A percentile compares a stretch with the other conserved stretches of the same genome.
phyloP scores from a whole-genome alignment of 1,140 invertebrate genomes.

The Chrysoperla carnea region DNA sequence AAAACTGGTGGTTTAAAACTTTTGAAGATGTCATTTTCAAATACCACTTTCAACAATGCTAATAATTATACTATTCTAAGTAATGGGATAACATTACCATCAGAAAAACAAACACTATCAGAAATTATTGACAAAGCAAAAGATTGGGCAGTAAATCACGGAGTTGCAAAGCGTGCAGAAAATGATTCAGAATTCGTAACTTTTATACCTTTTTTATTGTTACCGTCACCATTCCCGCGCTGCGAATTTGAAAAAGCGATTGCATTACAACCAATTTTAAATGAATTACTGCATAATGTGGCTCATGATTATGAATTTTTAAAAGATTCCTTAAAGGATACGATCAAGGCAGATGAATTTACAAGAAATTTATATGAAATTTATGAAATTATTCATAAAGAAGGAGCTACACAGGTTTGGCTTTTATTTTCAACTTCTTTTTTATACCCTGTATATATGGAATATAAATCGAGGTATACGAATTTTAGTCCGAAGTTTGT shows the following conservation, averaged over 20 bases:
- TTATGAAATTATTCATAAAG: slow-evolving; percentile 56
- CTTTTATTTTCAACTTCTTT: too few species aligned
- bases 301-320: slow-evolving; percentile 75
- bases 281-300: slow-evolving; percentile 76
- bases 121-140: slow-evolving; percentile 54
- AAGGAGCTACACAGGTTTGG: slow-evolving; percentile 59
- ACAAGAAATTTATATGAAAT: slow-evolving; percentile 67
- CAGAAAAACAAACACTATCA: slow-evolving; percentile 36
- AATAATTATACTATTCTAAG: too few species aligned
- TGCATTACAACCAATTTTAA: slow-evolving; percentile 55
- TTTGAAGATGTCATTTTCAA: too few species aligned
- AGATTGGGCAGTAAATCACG: slow-evolving; percentile 72
- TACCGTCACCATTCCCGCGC: slow-evolving; percentile 68
- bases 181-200: slow-evolving; percentile 45
- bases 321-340: slow-evolving; percentile 51
- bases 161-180: slow-evolving; percentile 57
- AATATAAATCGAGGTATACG: too few species aligned
- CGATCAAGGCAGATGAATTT: slow-evolving; percentile 77
- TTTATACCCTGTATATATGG: too few species aligned
- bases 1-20: too few species aligned
- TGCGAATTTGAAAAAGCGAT: slow-evolving; percentile 60
- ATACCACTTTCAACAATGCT: too few species aligned
- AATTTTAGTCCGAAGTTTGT: too few species aligned
- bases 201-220: slow-evolving; percentile 67
- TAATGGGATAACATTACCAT: too few species aligned